Evolutionary conservation across 2,113 vertebrate genomes (phyloP).

Genomic region (Sardina pilchardus): DNA sequence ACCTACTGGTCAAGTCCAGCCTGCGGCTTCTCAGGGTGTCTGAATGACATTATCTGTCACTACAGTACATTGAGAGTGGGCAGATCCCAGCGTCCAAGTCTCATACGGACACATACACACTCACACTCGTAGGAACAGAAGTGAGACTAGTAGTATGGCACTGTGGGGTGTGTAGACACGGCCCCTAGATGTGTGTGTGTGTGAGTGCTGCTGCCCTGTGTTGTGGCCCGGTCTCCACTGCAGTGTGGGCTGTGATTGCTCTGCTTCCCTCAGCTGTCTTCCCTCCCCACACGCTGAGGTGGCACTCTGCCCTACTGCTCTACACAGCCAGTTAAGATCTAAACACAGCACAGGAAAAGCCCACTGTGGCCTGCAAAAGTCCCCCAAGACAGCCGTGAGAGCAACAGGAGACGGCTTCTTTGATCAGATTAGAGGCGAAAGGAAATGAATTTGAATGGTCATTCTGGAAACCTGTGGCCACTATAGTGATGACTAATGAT

Average conservation of each 20-base stretch:
- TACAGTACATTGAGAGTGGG: not conserved
- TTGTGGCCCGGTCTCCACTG: not conserved
- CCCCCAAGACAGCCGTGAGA: slow-evolving; percentile 46
- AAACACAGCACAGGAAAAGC: slow-evolving; percentile 65
- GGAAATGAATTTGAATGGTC: not conserved
- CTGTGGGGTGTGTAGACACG: not conserved
- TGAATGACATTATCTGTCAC: not conserved
- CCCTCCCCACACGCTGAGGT: not conserved
- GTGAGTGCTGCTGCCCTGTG: not conserved
- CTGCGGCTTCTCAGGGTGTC: not conserved
- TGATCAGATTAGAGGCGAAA: not conserved
- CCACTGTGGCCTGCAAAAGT: slow-evolving; percentile 64
- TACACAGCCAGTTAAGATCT: slow-evolving; percentile 40
- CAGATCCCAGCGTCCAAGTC: not conserved
- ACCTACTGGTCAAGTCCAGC: not conserved
- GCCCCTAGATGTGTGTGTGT: not conserved
- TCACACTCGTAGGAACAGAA: not conserved
- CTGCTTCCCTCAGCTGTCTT: slow-evolving; percentile 20
- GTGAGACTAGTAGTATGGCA: not conserved
- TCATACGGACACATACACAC: not conserved
- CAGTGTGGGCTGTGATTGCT: not conserved
- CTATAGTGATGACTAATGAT: not conserved
- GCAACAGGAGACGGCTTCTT: not conserved
- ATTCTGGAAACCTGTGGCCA: not conserved
- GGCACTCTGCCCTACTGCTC: slow-evolving; percentile 27